These are phyloP conservation scores for Vidua chalybeata DNA, from an alignment of 2,113 vertebrate genomes.

Conservation along the genomic window DNA sequence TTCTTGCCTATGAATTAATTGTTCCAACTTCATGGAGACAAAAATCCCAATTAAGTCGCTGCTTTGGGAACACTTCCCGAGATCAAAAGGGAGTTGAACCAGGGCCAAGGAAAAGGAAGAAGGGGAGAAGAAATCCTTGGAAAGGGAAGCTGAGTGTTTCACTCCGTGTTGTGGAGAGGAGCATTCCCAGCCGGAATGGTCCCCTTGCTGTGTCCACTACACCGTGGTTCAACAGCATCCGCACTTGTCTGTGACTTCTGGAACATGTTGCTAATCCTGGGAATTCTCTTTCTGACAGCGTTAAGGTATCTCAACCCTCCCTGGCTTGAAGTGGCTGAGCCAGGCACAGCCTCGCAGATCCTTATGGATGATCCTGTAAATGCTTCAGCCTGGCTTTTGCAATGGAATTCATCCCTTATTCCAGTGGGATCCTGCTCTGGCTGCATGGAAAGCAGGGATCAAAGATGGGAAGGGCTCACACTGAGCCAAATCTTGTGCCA, in stretches of 20 bases:
- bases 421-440: accelerated
- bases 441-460: neutral
- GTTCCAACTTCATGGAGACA: neutral
- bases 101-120: neutral
- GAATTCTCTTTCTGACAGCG: neutral
- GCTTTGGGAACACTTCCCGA: neutral
- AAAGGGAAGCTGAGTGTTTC: neutral
- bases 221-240: accelerated
- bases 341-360: neutral
- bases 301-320: neutral
- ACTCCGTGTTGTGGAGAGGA: accelerated
- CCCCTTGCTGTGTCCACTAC: accelerated
- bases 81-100: neutral
- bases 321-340: neutral
- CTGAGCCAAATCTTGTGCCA: neutral
- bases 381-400: neutral
- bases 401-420: neutral
- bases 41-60: neutral
- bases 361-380: neutral
- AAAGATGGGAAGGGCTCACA: neutral
- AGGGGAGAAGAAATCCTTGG: neutral
- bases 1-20: neutral
- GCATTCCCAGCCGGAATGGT: neutral
- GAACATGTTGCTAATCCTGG: constrained; percentile 40
- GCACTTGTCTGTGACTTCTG: neutral